phyloP scores from a whole-genome alignment of 1,140 invertebrate species.

The Uloborus diversus region DNA sequence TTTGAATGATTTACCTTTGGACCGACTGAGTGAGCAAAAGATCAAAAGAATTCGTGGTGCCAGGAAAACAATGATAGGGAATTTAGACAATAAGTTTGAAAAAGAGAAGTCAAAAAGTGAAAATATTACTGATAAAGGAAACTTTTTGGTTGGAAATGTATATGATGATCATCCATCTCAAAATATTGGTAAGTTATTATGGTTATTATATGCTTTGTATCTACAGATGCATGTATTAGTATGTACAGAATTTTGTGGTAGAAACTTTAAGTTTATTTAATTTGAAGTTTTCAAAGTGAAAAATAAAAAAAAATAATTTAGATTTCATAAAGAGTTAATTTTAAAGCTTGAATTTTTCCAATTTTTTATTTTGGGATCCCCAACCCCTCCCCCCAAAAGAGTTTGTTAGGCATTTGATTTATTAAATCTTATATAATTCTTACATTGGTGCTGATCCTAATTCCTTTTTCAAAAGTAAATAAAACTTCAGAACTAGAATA shows the following conservation, averaged over 20 bases:
- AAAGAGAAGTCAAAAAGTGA: conserved; percentile 36
- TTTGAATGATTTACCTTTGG: conserved; percentile 86
- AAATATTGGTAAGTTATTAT: conserved; percentile 1
- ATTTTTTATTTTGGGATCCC: no score
- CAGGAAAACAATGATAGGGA: conserved; percentile 17
- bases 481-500: no score
- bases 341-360: background rate
- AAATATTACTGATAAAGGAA: conserved; percentile 8
- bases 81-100: conserved; percentile 45
- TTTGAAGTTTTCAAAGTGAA: background rate
- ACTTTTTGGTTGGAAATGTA: conserved; percentile 26
- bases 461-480: no score
- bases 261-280: background rate
- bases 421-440: no score
- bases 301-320: background rate
- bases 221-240: background rate
- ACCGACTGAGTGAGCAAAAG: conserved; percentile 84
- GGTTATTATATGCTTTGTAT: background rate
- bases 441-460: no score
- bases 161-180: conserved; percentile 42
- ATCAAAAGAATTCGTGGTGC: conserved; percentile 72
- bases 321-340: background rate
- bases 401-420: no score
- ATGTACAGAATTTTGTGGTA: no score
- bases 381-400: no score